Percentiles rank a stretch among this genome's conserved stretches.
Evolutionary conservation across 2,113 vertebrate genomes (phyloP).

Genomic region (Aegithalos caudatus): DNA sequence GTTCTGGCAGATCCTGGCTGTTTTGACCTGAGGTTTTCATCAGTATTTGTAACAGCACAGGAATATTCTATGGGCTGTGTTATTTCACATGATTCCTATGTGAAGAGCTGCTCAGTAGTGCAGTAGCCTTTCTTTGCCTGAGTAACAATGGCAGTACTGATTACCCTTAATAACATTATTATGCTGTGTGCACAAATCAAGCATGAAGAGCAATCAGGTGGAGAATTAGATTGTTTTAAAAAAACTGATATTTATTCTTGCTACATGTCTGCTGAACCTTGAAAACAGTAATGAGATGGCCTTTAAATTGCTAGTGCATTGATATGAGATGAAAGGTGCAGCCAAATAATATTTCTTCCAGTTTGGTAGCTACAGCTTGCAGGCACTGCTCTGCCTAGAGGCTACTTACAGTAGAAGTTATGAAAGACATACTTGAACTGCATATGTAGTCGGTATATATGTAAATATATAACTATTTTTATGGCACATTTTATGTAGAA

Average conservation of each 20-base stretch:
- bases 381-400: neutral
- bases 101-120: neutral
- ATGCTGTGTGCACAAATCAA: constrained; percentile 30
- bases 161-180: constrained; percentile 40
- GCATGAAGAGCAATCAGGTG: constrained; percentile 33
- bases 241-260: constrained; percentile 4
- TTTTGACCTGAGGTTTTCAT: neutral
- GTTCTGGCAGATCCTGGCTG: neutral
- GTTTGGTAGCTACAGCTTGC: neutral
- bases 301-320: constrained; percentile 26
- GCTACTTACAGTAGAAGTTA: neutral
- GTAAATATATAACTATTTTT: neutral
- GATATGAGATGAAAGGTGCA: constrained; percentile 4
- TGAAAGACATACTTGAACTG: neutral
- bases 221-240: constrained; percentile 41
- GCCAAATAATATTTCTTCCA: neutral
- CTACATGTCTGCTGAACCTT: constrained; percentile 25
- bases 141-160: constrained; percentile 11
- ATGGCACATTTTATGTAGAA: neutral
- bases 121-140: neutral
- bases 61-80: neutral
- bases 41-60: neutral
- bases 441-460: neutral
- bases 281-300: constrained; percentile 36
- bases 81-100: neutral